Conservation (phyloP, 2,888 invertebrate genomes). For the Ganaspis brasiliensis region DNA sequence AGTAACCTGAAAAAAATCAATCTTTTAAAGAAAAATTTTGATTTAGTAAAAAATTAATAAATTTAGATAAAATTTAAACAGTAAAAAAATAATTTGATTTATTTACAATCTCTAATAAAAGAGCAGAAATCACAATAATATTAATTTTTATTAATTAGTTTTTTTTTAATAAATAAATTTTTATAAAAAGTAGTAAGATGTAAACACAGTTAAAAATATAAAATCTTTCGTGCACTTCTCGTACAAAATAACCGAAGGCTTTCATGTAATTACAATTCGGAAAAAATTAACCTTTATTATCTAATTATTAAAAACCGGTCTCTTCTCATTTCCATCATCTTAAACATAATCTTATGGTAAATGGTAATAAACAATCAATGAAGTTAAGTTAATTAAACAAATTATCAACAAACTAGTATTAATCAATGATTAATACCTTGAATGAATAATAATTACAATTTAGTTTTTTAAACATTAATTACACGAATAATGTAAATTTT, state of each 20-base stretch:
- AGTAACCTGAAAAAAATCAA: conserved; percentile 27
- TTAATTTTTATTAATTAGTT: too few species aligned
- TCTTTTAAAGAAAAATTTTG: not conserved
- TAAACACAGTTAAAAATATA: not conserved
- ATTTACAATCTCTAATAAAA: too few species aligned
- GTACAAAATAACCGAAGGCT: conserved; percentile 47
- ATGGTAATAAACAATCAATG: not conserved
- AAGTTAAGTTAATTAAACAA: not conserved
- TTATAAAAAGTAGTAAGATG: not conserved
- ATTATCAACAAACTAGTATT: too few species aligned
- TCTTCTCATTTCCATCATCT: not conserved
- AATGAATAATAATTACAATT: too few species aligned
- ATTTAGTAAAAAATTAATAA: too few species aligned
- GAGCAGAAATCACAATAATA: too few species aligned
- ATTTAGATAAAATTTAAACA: too few species aligned
- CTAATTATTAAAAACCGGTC: conserved; percentile 42
- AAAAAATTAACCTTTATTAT: conserved; percentile 73
- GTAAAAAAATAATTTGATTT: too few species aligned
- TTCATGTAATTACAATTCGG: conserved; percentile 78
- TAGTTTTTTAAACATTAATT: too few species aligned
- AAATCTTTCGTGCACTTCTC: conserved; percentile 60
- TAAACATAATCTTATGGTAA: not conserved
- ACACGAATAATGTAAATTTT: too few species aligned
- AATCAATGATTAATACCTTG: too few species aligned
- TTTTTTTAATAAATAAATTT: too few species aligned